Evolutionary conservation across 64 coral and sea anemone species (phyloP).

Genomic region (Pachyseris speciosa): DNA sequence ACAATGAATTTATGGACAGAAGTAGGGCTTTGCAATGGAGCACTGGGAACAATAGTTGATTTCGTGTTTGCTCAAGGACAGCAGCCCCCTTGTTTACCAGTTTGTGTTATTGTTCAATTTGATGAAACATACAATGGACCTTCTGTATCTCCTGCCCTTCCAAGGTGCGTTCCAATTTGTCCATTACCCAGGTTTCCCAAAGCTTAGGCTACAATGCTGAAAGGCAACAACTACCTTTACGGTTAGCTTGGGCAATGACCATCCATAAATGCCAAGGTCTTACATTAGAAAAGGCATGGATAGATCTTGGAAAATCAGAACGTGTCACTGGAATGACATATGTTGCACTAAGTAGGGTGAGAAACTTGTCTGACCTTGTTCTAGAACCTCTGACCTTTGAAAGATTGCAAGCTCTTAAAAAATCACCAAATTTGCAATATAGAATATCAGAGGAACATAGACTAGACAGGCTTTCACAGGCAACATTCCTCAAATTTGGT

Average conservation of each 20-base stretch:
- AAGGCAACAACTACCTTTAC: slow-evolving; percentile 51
- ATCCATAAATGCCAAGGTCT: no score
- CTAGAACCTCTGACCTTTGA: slow-evolving; percentile 3
- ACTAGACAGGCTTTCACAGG: slow-evolving; percentile 3
- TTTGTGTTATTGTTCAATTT: slow-evolving; percentile 54
- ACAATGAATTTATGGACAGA: slow-evolving; percentile 46
- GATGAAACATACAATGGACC: slow-evolving; percentile 29
- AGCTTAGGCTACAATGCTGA: slow-evolving; percentile 4
- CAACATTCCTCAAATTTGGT: neutral
- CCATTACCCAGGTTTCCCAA: slow-evolving; percentile 50
- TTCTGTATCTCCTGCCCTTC: slow-evolving; percentile 36
- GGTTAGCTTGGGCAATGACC: slow-evolving; percentile 40
- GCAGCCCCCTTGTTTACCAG: slow-evolving; percentile 29
- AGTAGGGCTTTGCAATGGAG: slow-evolving; percentile 34
- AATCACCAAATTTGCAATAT: neutral
- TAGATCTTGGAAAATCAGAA: slow-evolving; percentile 36
- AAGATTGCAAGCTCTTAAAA: slow-evolving; percentile 9
- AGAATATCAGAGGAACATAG: slow-evolving; percentile 8
- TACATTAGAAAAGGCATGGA: slow-evolving; percentile 39
- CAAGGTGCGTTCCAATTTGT: slow-evolving; percentile 37
- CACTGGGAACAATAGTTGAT: slow-evolving; percentile 44
- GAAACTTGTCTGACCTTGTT: neutral
- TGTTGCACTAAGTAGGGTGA: slow-evolving; percentile 27
- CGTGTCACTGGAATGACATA: slow-evolving; percentile 28
- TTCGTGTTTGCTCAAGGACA: slow-evolving; percentile 28